Evolutionary conservation across 2,113 vertebrate species (phyloP), one percentile per base, ranked within the genome.

Genomic region (Phaetusa simplex): DNA sequence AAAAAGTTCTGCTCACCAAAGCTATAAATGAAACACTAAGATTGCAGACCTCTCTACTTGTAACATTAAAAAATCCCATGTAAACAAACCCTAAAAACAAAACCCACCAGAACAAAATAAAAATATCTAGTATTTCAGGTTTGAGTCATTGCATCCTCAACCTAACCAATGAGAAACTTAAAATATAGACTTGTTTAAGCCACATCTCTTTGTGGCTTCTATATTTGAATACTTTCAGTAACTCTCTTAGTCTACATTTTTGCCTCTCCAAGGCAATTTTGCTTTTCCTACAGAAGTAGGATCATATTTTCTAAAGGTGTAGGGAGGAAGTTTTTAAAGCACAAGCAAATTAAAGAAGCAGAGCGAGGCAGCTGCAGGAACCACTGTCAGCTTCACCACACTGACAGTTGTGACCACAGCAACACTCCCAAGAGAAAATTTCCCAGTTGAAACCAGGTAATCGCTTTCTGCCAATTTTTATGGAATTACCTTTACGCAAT

Each of bases 11-110:
- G 8, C 42, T 81, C 56, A n/a, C 14, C 36, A 67, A 61, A 80
- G 52, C 36, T 56, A 45, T 8, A 65, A 83, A 38, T 14, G n/a
- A 79, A 73, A 43, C 29, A 32, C 20, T 82, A 52, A 79, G 23
- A 71, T 30, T n/a, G 17, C 4, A 1, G 24, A 43, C 14, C 17
- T 55, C 43, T 70, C 29, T n/a, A 34, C 34, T 43, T 1, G 0
- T 32, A 59, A 58, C 7, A 59, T 24, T 29, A 43, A 53, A 80
- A 62, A 65, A 16, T 15, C 40, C 20, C 3, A 4, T 29, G 8
- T 20, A 73, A 77, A 19, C 11, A 62, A 79, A n/a, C 7, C 8
- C 59, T 50, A 47, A 88, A 67, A 50, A 0, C n/a, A 55, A 56
- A 88, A 38, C 5, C 12, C 12, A 83, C 8, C 34, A 55, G n/a